Conservation (phyloP, 2,113 vertebrate genomes). For the Paramormyrops kingsleyae region DNA sequence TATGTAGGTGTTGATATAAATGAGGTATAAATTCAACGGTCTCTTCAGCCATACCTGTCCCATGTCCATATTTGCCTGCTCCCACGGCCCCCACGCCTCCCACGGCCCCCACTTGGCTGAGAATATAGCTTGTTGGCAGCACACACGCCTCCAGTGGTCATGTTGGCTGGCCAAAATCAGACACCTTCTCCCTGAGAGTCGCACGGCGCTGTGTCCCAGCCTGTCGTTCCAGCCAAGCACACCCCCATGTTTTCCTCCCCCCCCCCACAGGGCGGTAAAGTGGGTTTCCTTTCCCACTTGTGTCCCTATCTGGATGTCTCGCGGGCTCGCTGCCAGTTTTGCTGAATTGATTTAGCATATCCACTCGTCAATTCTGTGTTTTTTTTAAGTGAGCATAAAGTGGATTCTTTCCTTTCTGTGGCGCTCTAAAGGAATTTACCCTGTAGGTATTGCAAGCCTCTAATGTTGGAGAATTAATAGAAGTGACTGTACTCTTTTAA, state of each 20-base stretch:
- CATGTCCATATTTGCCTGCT: not conserved
- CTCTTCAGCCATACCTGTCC: not conserved
- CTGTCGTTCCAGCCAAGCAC: not conserved
- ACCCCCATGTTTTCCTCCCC: not conserved
- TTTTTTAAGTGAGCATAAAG: constrained; percentile 40
- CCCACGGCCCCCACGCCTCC: not conserved
- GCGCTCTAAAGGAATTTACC: constrained; percentile 35
- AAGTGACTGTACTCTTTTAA: constrained; percentile 25
- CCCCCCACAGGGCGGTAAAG: not conserved
- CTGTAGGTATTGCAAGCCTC: constrained; percentile 45
- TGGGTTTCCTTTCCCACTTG: constrained; percentile 16
- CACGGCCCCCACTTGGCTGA: not conserved
- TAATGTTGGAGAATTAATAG: constrained; percentile 47
- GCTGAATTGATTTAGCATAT: constrained; percentile 48
- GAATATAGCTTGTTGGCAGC: not conserved
- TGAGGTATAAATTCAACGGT: not conserved
- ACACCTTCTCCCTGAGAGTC: not conserved
- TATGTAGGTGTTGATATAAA: not conserved
- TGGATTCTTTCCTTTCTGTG: constrained; percentile 32
- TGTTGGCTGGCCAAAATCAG: constrained; percentile 2
- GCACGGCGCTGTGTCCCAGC: not conserved
- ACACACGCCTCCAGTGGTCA: not conserved
- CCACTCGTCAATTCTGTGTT: constrained; percentile 43
- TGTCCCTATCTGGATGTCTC: constrained; percentile 12
- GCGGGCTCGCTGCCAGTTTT: constrained; percentile 19